Base-by-base conservation (phyloP, 2,888 invertebrate species). In the Meteorus cinctellus region DNA sequence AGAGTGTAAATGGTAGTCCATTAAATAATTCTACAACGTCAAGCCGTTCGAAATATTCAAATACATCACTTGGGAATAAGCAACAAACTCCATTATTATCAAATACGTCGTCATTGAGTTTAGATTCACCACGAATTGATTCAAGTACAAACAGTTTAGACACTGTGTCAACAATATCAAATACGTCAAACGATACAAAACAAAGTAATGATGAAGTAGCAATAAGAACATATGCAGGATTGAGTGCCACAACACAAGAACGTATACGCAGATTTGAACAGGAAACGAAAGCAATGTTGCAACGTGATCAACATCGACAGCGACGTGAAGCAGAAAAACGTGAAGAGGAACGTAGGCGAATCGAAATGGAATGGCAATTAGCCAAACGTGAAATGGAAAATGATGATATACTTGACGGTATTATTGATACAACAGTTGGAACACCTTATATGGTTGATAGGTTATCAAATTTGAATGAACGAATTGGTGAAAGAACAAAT, bases 211-310 rank as follows among this genome's bases (percentile, higher is more conserved):
- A 90, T 74, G 89, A 89, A 74, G 88, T 90, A 29, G 86, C 90
- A 78, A 92, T 90, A 82, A 90, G 91, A 88, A 93, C 93, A 83
- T 94, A 93, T 87, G 92, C 91, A 73, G 92, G 91, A 82, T 91
- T 92, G 85, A 91, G 90, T 82, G 92, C 90, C 82, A 92, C 90
- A 79, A 93, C 93, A 8, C 93, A 93, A 81, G 93, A 94, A 84
- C 90, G 93, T 79, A 92, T 93, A 74, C 92, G 94, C 84, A 93
- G 94, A 86, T 95, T 95, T 89, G 95, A 95, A 86, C 92, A 94
- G 86, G 96, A 96, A 89, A 94, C 95, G 2, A 93, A 94, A 89
- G 93, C 94, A 74, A 93, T 94, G 91, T 89, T 96, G 29, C 90
- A 89, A 74, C 86, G 91, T 72, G 91, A 91, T 82, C 88, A 89